Percentiles rank a stretch among this genome's conserved stretches.
phyloP scores from a whole-genome alignment of 2,888 invertebrate genomes.

The Tetragnatha montana region DNA sequence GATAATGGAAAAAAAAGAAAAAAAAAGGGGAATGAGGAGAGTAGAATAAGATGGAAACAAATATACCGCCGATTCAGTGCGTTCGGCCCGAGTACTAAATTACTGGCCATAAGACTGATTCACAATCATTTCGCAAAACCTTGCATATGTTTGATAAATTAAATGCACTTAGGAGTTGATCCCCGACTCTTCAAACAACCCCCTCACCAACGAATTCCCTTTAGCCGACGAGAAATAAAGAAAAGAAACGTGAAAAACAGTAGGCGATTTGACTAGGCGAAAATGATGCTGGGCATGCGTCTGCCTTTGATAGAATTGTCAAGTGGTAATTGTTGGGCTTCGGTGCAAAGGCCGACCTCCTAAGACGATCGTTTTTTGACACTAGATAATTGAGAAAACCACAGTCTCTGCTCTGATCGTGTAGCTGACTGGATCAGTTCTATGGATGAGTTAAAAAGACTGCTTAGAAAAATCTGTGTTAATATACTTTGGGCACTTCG shows the following conservation, averaged over 20 bases:
- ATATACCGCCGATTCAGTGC: too few species aligned
- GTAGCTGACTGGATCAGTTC: neutral
- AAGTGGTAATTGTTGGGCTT: constrained; percentile 61
- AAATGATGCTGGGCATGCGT: constrained; percentile 63
- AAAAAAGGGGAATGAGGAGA: too few species aligned
- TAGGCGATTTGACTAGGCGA: constrained; percentile 58
- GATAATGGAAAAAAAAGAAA: too few species aligned
- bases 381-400: constrained; percentile 62
- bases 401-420: constrained; percentile 5
- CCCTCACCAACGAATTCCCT: constrained; percentile 49
- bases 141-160: too few species aligned
- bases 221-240: constrained; percentile 3
- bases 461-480: too few species aligned
- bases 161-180: neutral
- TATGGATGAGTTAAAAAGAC: too few species aligned
- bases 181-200: constrained; percentile 38
- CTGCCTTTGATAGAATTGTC: constrained; percentile 68
- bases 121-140: too few species aligned
- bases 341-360: constrained; percentile 55
- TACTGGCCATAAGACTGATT: too few species aligned
- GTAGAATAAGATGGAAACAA: too few species aligned
- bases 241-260: constrained; percentile 57
- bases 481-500: too few species aligned
- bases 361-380: constrained; percentile 56
- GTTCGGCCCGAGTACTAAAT: too few species aligned